Evolutionary conservation across 2,888 invertebrate genomes (phyloP), one percentile per base, ranked within the genome.

Genomic region (Caenorhabditis imperialis): DNA sequence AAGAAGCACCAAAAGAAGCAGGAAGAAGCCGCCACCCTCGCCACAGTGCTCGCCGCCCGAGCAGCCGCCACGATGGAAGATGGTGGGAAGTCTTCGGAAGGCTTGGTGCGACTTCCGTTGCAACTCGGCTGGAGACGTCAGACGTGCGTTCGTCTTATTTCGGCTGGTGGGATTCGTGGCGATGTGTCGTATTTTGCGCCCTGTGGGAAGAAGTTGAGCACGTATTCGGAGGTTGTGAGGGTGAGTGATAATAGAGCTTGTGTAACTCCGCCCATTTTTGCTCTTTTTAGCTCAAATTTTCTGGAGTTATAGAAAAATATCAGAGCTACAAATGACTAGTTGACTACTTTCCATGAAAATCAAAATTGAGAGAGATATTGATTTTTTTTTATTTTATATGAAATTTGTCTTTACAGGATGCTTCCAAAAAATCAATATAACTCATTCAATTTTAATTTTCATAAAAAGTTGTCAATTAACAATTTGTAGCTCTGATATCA

Each of bases 101-200:
- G 40, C 10, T 48, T 50, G 58, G 23, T 48, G n/a, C 51, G 75
- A 22, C 12, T 69, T 20, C 69, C 75, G n/a, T 22, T 75, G 18
- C 55, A 67, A 12, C n/a, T 75, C 27, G 78, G 84, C 18, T 85
- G 85, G 85, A 51, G 79, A 18, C 81, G 85, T 14, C 84, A 85
- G 70, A 85, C 85, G 8, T 83, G 75, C 63, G 78, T 85, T 14
- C 63, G 83, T 3, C 45, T 48, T 18, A 61, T 85, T 16, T 53
- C 76, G 10, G 60, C 82, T 81, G 93, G 92, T 85, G 95, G 95
- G 38, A 92, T 93, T 77, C 93, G 93, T 82, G 96, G 97, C n/a
- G 96, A 97, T 88, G 96, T 98, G 47, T 92, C 92, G 67, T 98
- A 98, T 89, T 92, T 92, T 77, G 91, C 92, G 48, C 92, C 92